Percentiles rank a stretch among this genome's conserved stretches.
These are phyloP conservation scores for Argentina silus DNA, from an alignment of 2,797 vertebrate species.

Conservation along the genomic window DNA sequence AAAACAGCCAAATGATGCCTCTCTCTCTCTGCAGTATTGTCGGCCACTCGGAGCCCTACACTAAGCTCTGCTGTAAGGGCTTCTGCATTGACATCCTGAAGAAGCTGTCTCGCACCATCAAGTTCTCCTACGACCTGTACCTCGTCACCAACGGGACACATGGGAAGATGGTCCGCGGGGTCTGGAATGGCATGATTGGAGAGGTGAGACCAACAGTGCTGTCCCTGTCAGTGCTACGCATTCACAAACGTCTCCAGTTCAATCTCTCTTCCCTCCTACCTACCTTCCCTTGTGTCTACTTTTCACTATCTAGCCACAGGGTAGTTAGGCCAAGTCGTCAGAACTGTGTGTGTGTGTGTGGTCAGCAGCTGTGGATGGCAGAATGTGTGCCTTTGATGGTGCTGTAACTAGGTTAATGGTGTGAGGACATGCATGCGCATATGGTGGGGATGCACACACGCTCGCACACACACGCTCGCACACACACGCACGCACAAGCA, in stretches of 20 bases:
- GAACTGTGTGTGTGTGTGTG: constrained; percentile 8
- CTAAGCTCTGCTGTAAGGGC: constrained; percentile 97
- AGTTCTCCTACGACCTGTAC: constrained; percentile 98
- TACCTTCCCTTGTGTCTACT: no score
- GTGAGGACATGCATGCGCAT: constrained; percentile 42
- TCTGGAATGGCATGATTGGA: constrained; percentile 99
- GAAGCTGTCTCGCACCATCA: constrained; percentile 92
- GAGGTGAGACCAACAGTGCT: constrained; percentile 82
- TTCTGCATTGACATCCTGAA: constrained; percentile 99
- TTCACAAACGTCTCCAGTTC: no score
- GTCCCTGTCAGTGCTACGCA: no score
- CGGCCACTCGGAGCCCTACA: constrained; percentile 86
- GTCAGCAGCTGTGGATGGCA: neutral
- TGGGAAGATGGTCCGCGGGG: constrained; percentile 91
- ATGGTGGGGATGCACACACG: constrained; percentile 1
- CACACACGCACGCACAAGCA: constrained; percentile 23
- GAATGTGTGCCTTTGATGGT: constrained; percentile 6
- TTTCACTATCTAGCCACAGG: no score
- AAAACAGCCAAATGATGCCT: neutral
- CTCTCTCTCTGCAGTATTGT: constrained; percentile 59
- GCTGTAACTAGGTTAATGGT: constrained; percentile 39
- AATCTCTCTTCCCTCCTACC: no score
- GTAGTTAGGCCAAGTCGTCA: neutral
- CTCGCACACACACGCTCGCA: constrained; percentile 8
- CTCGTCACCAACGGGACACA: constrained; percentile 98